Evolutionary conservation across 2,113 vertebrate genomes (phyloP), one percentile per base, ranked within the genome.

Genomic region (Nannobrachium achirus): DNA sequence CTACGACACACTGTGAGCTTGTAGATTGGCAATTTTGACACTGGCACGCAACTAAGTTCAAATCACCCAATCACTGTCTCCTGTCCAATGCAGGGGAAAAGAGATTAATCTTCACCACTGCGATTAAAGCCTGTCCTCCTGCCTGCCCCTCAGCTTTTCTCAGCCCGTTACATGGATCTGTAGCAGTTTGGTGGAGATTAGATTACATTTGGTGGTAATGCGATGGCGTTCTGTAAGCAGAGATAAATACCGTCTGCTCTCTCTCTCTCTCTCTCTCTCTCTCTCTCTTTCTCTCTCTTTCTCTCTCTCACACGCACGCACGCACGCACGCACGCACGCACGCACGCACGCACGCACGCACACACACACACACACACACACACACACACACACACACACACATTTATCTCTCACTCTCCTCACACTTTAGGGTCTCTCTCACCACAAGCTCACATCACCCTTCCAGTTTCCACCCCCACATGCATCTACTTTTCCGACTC

Each of bases 141-240:
- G n/a, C n/a, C n/a, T 45, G 69, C 56, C 73, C 73, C 64, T 69
- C 69, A 3, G 71, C 75, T 79, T 67, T 13, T 77, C 3, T n/a
- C 42, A 65, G 59, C 56, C 64, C 25, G 10, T 50, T 33, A 79
- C 79, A 83, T 71, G 69, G 76, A 85, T 87, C 83, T 74, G 76
- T 67, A 7, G 71, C 78, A 80, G 66, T 76, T 83, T 78, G 65
- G 80, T 44, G 75, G 60, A 78, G 86, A 85, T 85, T 55, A 81
- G 78, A 83, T 85, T 66, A 73, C 66, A 80, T 81, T 75, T 79
- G 70, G 78, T 67, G 75, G 73, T 79, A 80, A 86, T 76, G 74
- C 57, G 79, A 74, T 72, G 79, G 66, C 57, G 13, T 73, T 80
- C 65, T 81, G 79, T 66, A 67, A 62, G 50, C 60, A 67, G 55